Conservation (phyloP, 2,797 vertebrate genomes). For the Lemur catta region DNA sequence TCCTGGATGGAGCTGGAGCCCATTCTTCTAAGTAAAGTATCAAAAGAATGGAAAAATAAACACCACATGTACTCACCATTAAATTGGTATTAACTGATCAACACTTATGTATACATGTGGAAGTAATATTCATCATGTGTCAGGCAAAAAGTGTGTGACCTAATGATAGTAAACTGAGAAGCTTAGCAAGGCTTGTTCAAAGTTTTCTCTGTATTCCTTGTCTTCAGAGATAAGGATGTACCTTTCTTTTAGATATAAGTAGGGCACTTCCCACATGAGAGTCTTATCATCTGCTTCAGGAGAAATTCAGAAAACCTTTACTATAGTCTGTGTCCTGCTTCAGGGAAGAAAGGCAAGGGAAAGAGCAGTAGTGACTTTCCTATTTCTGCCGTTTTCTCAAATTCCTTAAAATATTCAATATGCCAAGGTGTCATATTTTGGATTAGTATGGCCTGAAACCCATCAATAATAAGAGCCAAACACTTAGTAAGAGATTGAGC, state of each 20-base stretch:
- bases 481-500: neutral
- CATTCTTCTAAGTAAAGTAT: too few species aligned
- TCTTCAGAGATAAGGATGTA: neutral
- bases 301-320: neutral
- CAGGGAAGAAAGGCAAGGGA: neutral
- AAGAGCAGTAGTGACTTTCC: neutral
- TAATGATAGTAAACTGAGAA: neutral
- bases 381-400: neutral
- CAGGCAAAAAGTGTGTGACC: neutral
- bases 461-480: neutral
- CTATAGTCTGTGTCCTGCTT: neutral
- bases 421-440: neutral
- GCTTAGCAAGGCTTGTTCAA: neutral
- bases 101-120: too few species aligned
- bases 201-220: neutral
- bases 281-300: neutral
- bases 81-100: too few species aligned
- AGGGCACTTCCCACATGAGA: neutral
- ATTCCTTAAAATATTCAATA: neutral
- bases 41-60: too few species aligned
- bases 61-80: too few species aligned
- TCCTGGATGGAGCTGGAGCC: too few species aligned
- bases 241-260: neutral
- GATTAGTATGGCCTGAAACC: neutral
- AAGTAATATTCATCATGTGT: too few species aligned